Conservation (phyloP, 2,888 invertebrate species). For the Archips xylosteana region DNA sequence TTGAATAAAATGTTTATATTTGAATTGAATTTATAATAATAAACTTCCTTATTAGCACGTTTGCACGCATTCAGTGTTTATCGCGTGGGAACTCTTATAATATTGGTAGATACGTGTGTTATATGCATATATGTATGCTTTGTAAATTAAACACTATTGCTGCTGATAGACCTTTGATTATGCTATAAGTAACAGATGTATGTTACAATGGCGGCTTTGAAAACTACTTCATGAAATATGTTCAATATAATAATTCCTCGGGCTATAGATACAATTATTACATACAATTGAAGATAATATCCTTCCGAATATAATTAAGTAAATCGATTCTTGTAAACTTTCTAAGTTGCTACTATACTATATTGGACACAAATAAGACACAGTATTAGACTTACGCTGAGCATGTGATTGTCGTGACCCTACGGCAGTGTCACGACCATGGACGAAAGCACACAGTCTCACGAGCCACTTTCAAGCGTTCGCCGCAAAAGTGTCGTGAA, state of each 20-base stretch:
- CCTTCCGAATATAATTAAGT: too few species aligned
- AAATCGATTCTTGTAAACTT: too few species aligned
- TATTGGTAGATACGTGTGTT: background rate
- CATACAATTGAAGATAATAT: background rate
- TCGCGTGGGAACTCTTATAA: conserved; percentile 3
- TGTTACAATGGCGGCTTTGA: background rate
- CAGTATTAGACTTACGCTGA: background rate
- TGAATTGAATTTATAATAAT: conserved; percentile 5
- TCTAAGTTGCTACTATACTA: background rate
- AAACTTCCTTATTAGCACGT: background rate
- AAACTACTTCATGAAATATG: background rate
- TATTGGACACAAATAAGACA: background rate
- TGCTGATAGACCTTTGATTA: background rate
- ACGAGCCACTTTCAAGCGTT: conserved; percentile 43
- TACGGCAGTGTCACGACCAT: conserved; percentile 1
- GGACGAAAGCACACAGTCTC: conserved; percentile 23
- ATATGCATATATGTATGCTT: background rate
- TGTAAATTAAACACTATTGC: background rate
- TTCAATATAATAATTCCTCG: background rate
- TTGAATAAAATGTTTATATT: background rate
- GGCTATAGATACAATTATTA: background rate
- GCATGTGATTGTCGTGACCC: background rate
- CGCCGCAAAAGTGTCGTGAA: conserved; percentile 51
- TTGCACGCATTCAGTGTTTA: background rate
- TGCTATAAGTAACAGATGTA: background rate